Base-by-base conservation (phyloP, 2,113 vertebrate genomes). In the Cottus gobio region DNA sequence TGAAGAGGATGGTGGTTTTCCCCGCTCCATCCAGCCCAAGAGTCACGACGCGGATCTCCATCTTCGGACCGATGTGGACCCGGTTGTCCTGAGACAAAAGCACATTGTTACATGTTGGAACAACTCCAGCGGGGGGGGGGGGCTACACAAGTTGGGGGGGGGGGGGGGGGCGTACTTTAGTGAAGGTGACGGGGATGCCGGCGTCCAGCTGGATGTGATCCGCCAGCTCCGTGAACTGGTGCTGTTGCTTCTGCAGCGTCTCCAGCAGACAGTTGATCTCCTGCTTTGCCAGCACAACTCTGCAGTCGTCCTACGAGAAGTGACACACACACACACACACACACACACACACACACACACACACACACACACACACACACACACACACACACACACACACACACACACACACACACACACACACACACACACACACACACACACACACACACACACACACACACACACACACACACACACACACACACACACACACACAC, bases 1-100 rank as follows among this genome's bases (percentile, higher is more conserved):
- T 99, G 92, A 99, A 99, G 75, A 99, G 96, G 94, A 99, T 99
- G 77, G 98, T 99, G 79, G 98, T 99, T 95, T 99, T 99, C 61
- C 98, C 98, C 36, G 98, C 97, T 83, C 97, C 96, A 56, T 99
- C 98, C 60, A 99, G 95, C 52, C 98, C 98, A 46, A 99, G 92
- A 11, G 98, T 99, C 52, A 99, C 98, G 56, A 99, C 98, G 0
- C 98, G 96, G 89, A 99, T 99, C 95, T 99, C 98, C 98, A 99
- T 99, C 95, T 99, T 99, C 77, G 98, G 98, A 76, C 98, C 98
- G 77, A 99, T 99, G 92, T 99, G 98, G 73, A 99, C 98, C 77
- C 98, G 95, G 90, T 99, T 99, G 93, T 99, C 98, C 98, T 99
- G 74, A 61, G 88, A 60, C 36, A 1, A 26, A 0, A 70, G 22